Conservation (phyloP, 1,140 invertebrate genomes). For the Drosophila burlai region DNA sequence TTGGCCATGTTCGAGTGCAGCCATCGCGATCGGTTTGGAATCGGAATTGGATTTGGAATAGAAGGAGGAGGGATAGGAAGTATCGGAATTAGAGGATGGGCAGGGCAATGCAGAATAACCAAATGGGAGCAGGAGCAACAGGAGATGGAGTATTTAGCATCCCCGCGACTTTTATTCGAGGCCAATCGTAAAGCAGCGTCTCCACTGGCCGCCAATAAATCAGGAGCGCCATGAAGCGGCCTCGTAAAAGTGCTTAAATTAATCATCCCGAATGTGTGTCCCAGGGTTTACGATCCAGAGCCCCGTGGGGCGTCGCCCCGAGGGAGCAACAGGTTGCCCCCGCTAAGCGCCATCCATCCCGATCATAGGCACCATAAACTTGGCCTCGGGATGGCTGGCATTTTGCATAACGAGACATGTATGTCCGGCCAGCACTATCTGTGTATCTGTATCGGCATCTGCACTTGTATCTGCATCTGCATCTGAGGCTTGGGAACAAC, state of each 20-base stretch:
- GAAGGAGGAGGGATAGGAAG: not conserved
- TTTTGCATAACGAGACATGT: constrained; percentile 72
- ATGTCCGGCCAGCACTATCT: constrained; percentile 45
- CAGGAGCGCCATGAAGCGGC: constrained; percentile 77
- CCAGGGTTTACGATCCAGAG: constrained; percentile 72
- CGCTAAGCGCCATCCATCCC: constrained; percentile 54
- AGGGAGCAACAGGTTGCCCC: constrained; percentile 70
- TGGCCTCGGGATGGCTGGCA: constrained; percentile 48
- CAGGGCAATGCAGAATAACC: constrained; percentile 3
- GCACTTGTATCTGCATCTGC: constrained; percentile 8
- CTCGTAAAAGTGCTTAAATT: constrained; percentile 85
- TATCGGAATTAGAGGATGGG: constrained; percentile 7
- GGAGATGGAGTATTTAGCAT: constrained; percentile 24
- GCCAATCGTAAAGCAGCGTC: constrained; percentile 65
- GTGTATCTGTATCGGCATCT: constrained; percentile 28
- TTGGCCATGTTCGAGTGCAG: constrained; percentile 30
- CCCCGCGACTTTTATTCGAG: constrained; percentile 36
- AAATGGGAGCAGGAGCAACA: constrained; percentile 12
- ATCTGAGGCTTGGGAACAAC: constrained; percentile 8
- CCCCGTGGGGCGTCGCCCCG: constrained; percentile 46
- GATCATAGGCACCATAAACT: constrained; percentile 55
- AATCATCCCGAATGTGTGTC: constrained; percentile 82
- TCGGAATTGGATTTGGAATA: constrained; percentile 25
- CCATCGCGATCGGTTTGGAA: constrained; percentile 34
- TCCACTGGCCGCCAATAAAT: constrained; percentile 74